A percentile compares a stretch with the other conserved stretches of the same genome.
phyloP scores from a whole-genome alignment of 92 coral and sea anemone genomes.

The Pocillopora meandrina region DNA sequence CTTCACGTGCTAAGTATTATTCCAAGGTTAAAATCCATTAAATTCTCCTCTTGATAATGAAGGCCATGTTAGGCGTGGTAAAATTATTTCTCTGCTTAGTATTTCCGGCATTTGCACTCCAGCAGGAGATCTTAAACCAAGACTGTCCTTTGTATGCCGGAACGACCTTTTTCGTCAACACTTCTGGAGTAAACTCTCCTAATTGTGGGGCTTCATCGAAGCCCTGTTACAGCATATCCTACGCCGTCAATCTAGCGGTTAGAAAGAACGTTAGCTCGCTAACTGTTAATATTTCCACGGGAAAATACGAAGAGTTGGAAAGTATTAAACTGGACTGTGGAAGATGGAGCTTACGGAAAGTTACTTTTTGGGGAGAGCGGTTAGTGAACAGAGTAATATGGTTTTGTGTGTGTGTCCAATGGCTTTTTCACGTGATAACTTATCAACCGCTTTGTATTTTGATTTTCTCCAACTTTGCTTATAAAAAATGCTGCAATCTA shows the following conservation, averaged over 20 bases:
- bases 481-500: not conserved
- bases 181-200: constrained; percentile 13
- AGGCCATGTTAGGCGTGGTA: too few relatives aligned
- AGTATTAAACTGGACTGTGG: constrained; percentile 54
- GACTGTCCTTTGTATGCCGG: not conserved
- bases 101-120: not conserved
- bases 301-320: constrained; percentile 30
- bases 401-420: too few relatives aligned
- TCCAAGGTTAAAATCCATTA: too few relatives aligned
- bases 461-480: not conserved
- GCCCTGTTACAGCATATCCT: constrained; percentile 44
- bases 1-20: too few relatives aligned
- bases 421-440: not conserved
- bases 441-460: too few relatives aligned
- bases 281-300: constrained; percentile 31
- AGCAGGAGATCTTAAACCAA: not conserved
- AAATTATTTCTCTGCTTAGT: not conserved
- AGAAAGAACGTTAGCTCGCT: constrained; percentile 11
- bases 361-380: constrained; percentile 25
- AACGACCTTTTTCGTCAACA: constrained; percentile 17
- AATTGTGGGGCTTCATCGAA: constrained; percentile 33
- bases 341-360: constrained; percentile 8
- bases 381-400: too few relatives aligned
- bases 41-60: too few relatives aligned
- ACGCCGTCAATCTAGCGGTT: constrained; percentile 25